phyloP scores from a whole-genome alignment of 2,888 invertebrate species.

The Serrognathus titanus region DNA sequence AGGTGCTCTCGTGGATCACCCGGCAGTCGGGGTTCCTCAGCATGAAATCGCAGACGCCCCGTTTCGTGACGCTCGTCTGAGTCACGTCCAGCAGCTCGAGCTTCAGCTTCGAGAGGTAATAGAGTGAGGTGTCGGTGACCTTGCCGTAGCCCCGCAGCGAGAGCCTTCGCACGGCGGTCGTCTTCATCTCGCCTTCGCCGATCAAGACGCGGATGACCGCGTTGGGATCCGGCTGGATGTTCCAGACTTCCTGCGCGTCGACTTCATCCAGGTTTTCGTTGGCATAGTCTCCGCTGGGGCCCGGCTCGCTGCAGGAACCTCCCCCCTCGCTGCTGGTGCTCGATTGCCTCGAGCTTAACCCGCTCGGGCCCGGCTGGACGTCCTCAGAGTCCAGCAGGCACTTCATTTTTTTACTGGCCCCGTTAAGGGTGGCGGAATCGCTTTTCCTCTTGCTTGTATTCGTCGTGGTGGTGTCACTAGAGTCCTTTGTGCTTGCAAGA shows the following conservation, averaged over 20 bases:
- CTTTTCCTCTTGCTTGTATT: not conserved
- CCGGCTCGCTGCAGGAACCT: not conserved
- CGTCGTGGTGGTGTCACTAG: no score
- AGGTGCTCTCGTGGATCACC: conserved; percentile 46
- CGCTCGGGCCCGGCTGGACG: not conserved
- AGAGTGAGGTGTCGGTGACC: conserved; percentile 35
- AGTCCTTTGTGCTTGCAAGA: no score
- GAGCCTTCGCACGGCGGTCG: conserved; percentile 20
- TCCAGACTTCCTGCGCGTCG: conserved; percentile 20
- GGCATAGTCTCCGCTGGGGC: not conserved
- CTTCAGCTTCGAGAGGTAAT: conserved; percentile 32
- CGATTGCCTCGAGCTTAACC: not conserved
- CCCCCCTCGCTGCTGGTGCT: not conserved
- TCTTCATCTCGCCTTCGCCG: not conserved
- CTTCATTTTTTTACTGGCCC: not conserved
- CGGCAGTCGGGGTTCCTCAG: conserved; percentile 58
- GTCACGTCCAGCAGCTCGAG: conserved; percentile 60
- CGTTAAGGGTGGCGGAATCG: not conserved
- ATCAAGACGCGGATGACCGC: not conserved
- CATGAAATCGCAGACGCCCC: conserved; percentile 61
- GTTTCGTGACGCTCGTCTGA: conserved; percentile 60
- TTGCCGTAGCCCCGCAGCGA: conserved; percentile 39
- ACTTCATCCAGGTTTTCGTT: not conserved
- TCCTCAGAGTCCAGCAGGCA: not conserved
- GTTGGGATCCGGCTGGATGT: conserved; percentile 15